Percentiles rank a stretch among this genome's conserved stretches.
Evolutionary conservation across 2,888 invertebrate species (phyloP).

Genomic region (Ochlodes sylvanus): DNA sequence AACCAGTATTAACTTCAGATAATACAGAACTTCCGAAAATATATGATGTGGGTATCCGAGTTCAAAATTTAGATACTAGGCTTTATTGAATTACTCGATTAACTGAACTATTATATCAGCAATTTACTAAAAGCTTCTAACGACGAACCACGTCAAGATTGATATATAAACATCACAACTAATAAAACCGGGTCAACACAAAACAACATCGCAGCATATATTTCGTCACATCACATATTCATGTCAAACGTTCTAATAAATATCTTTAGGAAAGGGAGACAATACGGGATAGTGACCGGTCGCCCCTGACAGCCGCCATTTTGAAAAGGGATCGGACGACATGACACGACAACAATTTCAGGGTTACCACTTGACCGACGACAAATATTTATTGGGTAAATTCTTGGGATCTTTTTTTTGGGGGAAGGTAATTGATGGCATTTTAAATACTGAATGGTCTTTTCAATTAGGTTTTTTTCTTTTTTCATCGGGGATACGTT

Average conservation of each 20-base stretch:
- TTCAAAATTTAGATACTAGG: too few species aligned
- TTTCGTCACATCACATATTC: conserved; percentile 36
- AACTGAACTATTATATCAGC: too few species aligned
- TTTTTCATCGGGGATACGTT: conserved; percentile 16
- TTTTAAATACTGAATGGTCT: conserved; percentile 52
- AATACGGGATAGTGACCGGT: conserved; percentile 66
- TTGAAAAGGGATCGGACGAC: conserved; percentile 78
- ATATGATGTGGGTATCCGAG: too few species aligned
- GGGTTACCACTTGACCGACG: conserved; percentile 61
- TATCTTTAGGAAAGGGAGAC: conserved; percentile 64
- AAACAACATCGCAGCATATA: conserved; percentile 13
- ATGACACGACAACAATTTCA: conserved; percentile 46
- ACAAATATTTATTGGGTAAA: conserved; percentile 64
- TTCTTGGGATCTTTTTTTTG: conserved; percentile 51
- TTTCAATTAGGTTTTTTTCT: conserved; percentile 29
- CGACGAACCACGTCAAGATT: neutral
- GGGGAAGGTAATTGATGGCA: conserved; percentile 58
- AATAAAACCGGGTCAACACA: conserved; percentile 29
- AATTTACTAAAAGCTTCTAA: conserved; percentile 1
- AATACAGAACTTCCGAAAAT: too few species aligned
- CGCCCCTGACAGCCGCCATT: conserved; percentile 70
- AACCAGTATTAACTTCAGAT: too few species aligned
- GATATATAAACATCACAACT: conserved; percentile 2
- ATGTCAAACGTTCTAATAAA: conserved; percentile 66
- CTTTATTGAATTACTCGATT: too few species aligned